Evolutionary conservation across 2,888 invertebrate genomes (phyloP).

Genomic region (Ecliptopera silaceata): DNA sequence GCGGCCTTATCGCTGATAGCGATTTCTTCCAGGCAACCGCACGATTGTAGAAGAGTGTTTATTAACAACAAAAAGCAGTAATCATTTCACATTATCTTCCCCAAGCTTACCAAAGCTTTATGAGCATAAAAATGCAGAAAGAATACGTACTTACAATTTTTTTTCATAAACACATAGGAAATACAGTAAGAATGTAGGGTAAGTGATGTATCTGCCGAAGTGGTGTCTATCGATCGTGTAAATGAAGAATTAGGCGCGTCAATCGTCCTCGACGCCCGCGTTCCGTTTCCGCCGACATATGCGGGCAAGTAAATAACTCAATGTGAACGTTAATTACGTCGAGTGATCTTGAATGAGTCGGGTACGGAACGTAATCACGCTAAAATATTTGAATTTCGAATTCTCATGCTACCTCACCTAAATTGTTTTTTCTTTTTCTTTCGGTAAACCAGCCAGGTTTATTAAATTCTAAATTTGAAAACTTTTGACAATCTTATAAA

Average conservation of each 20-base stretch:
- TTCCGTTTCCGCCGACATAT: slow-evolving; percentile 66
- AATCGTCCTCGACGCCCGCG: slow-evolving; percentile 51
- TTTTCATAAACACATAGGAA: no score
- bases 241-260: slow-evolving; percentile 51
- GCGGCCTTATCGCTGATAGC: no score
- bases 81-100: no score
- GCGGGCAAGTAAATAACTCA: slow-evolving; percentile 80
- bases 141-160: no score
- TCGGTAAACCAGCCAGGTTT: background rate
- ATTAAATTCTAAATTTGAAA: background rate
- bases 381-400: slow-evolving; percentile 59
- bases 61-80: no score
- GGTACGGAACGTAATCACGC: slow-evolving; percentile 62
- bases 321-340: slow-evolving; percentile 74
- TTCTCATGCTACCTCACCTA: slow-evolving; percentile 8
- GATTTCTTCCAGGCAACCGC: no score
- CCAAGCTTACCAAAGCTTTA: no score
- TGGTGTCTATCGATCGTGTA: slow-evolving; percentile 31
- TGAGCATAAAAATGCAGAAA: no score
- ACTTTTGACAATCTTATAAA: background rate
- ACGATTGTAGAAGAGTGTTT: no score
- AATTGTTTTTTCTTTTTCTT: background rate
- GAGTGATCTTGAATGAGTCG: slow-evolving; percentile 71
- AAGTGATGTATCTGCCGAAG: slow-evolving; percentile 3
- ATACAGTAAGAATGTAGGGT: background rate